phyloP scores from a whole-genome alignment of 2,113 vertebrate species.

The Bos indicus region DNA sequence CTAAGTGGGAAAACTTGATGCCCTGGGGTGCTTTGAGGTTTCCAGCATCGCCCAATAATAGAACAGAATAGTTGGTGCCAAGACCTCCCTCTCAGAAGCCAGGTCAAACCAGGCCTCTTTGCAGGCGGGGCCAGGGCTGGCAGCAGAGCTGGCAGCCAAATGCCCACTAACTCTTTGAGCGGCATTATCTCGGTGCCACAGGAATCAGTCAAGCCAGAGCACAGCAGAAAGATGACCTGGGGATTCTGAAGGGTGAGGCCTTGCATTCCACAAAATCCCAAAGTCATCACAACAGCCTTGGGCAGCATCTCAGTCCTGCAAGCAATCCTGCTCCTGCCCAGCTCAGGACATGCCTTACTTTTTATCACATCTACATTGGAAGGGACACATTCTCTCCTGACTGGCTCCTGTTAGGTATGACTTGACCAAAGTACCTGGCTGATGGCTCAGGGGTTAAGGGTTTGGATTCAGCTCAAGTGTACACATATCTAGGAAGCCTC shows the following conservation, averaged over 20 bases:
- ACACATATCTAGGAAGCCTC: background rate
- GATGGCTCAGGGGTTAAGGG: background rate
- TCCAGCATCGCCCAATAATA: background rate
- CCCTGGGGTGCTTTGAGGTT: background rate
- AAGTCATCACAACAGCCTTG: background rate
- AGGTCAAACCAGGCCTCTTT: background rate
- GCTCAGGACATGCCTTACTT: background rate
- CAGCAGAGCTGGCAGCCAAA: background rate
- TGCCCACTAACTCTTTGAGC: background rate
- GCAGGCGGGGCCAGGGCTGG: background rate
- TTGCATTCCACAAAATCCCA: background rate
- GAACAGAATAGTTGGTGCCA: background rate
- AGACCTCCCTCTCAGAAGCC: constrained; percentile 6
- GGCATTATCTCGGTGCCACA: background rate
- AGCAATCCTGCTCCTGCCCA: background rate
- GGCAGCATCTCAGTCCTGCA: background rate
- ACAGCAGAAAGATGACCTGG: background rate
- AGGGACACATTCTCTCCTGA: background rate
- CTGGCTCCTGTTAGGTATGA: background rate
- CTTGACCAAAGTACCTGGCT: background rate
- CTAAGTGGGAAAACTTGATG: background rate
- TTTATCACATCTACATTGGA: background rate
- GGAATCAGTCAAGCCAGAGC: background rate
- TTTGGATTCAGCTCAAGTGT: background rate
- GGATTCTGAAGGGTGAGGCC: background rate